A percentile compares a stretch with the other conserved stretches of the same genome.
These are phyloP conservation scores for Pardosa pseudoannulata DNA, from an alignment of 2,888 invertebrate species.

Conservation along the genomic window DNA sequence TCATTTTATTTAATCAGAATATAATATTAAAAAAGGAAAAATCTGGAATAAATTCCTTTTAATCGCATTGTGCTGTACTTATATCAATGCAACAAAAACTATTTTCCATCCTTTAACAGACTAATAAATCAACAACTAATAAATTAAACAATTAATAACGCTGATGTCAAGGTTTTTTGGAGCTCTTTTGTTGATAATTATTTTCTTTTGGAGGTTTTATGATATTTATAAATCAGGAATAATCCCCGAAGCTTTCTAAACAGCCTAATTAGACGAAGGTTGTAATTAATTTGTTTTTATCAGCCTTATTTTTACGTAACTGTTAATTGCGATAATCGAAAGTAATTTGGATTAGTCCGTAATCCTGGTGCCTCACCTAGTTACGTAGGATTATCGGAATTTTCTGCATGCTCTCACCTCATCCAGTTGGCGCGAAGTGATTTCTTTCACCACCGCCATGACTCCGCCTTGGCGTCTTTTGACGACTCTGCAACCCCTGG, in stretches of 20 bases:
- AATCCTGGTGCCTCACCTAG: neutral
- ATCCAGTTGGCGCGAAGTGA: neutral
- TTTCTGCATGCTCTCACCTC: neutral
- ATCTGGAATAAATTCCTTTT: too few species aligned
- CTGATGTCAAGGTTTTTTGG: too few species aligned
- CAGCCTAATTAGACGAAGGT: neutral
- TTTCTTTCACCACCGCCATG: neutral
- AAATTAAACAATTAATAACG: too few species aligned
- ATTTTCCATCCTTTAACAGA: too few species aligned
- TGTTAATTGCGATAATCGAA: neutral
- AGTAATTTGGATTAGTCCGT: neutral
- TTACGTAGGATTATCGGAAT: neutral
- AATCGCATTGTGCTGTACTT: too few species aligned
- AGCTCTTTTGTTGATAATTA: too few species aligned
- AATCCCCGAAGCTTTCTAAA: neutral
- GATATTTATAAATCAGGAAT: neutral
- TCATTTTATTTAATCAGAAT: too few species aligned
- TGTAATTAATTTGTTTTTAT: neutral
- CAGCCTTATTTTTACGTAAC: neutral
- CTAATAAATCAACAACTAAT: too few species aligned
- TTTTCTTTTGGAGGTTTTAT: neutral
- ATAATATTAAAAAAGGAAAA: too few species aligned
- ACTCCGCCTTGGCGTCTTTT: neutral
- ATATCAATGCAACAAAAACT: too few species aligned
- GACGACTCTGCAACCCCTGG: neutral